phyloP scores from a whole-genome alignment of 2,888 invertebrate genomes.

The Nipponacmea schrenckii region DNA sequence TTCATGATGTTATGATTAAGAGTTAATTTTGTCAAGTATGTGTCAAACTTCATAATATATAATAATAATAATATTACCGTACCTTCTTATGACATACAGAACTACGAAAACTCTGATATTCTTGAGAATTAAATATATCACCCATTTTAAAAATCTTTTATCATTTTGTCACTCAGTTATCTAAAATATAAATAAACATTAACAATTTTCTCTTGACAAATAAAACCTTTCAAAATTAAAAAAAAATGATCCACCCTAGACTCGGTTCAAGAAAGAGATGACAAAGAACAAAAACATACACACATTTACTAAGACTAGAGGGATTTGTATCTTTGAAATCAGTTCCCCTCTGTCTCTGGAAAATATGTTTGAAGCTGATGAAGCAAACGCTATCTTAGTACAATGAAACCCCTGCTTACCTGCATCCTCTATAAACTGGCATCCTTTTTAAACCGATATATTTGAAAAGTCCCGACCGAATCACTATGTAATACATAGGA shows the following conservation, averaged over 20 bases:
- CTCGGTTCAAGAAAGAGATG: background rate
- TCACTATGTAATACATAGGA: too few species aligned
- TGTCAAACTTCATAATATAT: too few species aligned
- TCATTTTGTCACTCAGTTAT: background rate
- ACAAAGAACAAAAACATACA: background rate
- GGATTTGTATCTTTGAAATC: too few species aligned
- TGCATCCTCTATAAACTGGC: too few species aligned
- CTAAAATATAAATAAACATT: background rate
- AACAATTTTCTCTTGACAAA: background rate
- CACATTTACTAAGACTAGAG: background rate
- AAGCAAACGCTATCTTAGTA: too few species aligned
- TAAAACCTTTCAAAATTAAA: too few species aligned
- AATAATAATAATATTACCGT: too few species aligned
- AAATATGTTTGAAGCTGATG: background rate
- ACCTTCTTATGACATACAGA: constrained; percentile 62
- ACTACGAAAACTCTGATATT: constrained; percentile 65
- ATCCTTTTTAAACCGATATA: too few species aligned
- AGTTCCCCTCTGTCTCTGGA: background rate
- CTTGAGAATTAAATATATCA: constrained; percentile 57
- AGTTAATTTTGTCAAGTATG: too few species aligned
- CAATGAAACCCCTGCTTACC: too few species aligned
- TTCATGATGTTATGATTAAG: too few species aligned
- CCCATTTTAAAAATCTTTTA: constrained; percentile 42
- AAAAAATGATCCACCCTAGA: background rate
- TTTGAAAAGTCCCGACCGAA: too few species aligned